Evolutionary conservation across 2,888 invertebrate species (phyloP).

Genomic region (Apamea epomidion): DNA sequence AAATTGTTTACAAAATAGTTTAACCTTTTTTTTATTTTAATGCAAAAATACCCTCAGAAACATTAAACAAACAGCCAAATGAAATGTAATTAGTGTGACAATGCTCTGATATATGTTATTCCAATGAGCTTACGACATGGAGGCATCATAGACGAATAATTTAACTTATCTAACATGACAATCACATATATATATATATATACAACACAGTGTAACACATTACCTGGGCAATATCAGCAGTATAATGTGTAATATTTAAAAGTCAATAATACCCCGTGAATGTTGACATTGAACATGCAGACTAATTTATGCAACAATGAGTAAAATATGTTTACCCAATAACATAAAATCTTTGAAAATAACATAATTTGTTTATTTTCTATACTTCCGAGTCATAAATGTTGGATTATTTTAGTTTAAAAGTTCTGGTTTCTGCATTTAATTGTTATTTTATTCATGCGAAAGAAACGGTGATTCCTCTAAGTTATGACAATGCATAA

Average conservation of each 20-base stretch:
- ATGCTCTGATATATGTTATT: constrained; percentile 45
- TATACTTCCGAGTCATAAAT: constrained; percentile 11
- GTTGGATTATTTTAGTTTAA: constrained; percentile 3
- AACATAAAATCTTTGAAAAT: constrained; percentile 16
- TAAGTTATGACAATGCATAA: not conserved
- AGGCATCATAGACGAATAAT: not conserved
- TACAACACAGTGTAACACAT: not conserved
- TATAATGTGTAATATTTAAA: constrained; percentile 6
- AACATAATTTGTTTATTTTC: not conserved
- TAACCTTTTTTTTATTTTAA: not conserved
- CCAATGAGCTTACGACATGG: constrained; percentile 11
- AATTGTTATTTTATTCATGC: not conserved
- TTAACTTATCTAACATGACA: constrained; percentile 5
- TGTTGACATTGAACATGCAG: constrained; percentile 13
- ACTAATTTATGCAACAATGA: not conserved
- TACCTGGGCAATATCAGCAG: not conserved
- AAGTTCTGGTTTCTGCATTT: not conserved
- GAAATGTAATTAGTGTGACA: constrained; percentile 56
- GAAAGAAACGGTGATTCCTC: not conserved
- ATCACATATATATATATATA: constrained; percentile 11
- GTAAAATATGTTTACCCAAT: constrained; percentile 15
- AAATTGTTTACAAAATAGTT: not conserved
- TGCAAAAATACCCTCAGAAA: constrained; percentile 58
- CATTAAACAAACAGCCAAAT: constrained; percentile 57
- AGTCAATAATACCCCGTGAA: constrained; percentile 7